A percentile compares a stretch with the other conserved stretches of the same genome.
Evolutionary conservation across 2,888 invertebrate genomes (phyloP).

Genomic region (Rhagophthalmus giganteus): DNA sequence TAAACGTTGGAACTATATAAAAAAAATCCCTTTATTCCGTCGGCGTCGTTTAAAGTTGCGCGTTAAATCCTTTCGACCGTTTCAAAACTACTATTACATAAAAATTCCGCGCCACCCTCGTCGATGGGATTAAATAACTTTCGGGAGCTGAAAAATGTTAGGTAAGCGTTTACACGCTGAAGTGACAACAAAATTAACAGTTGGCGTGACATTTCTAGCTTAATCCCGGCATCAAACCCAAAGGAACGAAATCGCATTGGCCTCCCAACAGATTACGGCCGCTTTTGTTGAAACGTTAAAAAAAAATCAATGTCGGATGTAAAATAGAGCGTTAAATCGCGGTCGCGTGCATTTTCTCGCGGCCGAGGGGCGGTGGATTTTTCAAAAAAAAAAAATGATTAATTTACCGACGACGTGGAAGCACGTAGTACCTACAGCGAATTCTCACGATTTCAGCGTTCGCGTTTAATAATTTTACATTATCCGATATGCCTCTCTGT

Average conservation of each 20-base stretch:
- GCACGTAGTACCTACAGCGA: background rate
- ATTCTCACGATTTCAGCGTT: constrained; percentile 7
- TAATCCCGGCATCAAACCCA: constrained; percentile 10
- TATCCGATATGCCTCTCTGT: constrained; percentile 5
- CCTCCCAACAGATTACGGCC: no score
- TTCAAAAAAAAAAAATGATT: no score
- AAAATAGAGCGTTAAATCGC: no score
- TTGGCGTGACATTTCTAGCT: constrained; percentile 19
- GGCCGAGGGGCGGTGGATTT: no score
- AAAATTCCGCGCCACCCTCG: constrained; percentile 7
- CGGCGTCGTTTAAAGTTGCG: no score
- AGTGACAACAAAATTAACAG: constrained; percentile 25
- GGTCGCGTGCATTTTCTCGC: no score
- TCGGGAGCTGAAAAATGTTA: constrained; percentile 14
- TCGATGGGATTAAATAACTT: constrained; percentile 12
- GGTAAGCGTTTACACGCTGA: constrained; percentile 12
- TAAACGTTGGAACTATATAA: no score
- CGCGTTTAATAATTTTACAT: constrained; percentile 4
- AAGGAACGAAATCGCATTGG: constrained; percentile 1
- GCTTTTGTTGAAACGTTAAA: no score
- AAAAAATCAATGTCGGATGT: no score
- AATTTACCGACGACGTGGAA: background rate
- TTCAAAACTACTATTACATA: constrained; percentile 9
- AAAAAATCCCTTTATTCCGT: no score
- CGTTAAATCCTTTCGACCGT: background rate